Conservation (phyloP, 2,797 vertebrate species). For the Tapera naevia region DNA sequence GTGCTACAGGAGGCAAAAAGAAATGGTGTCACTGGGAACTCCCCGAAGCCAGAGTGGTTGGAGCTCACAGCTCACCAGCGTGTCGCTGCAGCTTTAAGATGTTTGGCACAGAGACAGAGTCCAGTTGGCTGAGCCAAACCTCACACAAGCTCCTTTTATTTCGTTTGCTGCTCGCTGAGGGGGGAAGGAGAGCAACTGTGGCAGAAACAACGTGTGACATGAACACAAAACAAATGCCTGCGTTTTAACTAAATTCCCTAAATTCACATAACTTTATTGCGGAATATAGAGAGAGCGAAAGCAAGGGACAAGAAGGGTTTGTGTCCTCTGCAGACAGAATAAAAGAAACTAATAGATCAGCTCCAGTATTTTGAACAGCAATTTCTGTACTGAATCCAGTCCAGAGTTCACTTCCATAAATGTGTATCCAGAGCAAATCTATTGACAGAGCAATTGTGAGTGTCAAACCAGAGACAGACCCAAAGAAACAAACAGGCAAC, state of each 20-base stretch:
- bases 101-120: neutral
- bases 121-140: neutral
- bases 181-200: constrained; percentile 35
- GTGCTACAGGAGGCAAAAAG: neutral
- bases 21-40: neutral
- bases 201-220: constrained; percentile 48
- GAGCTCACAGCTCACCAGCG: neutral
- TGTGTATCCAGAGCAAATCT: neutral
- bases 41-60: neutral
- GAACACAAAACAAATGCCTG: constrained; percentile 54
- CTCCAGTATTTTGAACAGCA: neutral
- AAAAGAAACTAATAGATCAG: neutral
- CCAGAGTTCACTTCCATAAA: neutral
- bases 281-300: neutral
- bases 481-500: neutral
- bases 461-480: neutral
- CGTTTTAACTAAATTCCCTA: constrained; percentile 2
- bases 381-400: neutral
- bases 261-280: neutral
- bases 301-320: neutral
- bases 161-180: neutral
- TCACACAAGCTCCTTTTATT: constrained; percentile 59
- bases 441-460: neutral
- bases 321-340: neutral
- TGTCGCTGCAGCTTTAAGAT: constrained; percentile 50